Conservation (phyloP, 2,113 vertebrate genomes). For the Neotragus moschatus region DNA sequence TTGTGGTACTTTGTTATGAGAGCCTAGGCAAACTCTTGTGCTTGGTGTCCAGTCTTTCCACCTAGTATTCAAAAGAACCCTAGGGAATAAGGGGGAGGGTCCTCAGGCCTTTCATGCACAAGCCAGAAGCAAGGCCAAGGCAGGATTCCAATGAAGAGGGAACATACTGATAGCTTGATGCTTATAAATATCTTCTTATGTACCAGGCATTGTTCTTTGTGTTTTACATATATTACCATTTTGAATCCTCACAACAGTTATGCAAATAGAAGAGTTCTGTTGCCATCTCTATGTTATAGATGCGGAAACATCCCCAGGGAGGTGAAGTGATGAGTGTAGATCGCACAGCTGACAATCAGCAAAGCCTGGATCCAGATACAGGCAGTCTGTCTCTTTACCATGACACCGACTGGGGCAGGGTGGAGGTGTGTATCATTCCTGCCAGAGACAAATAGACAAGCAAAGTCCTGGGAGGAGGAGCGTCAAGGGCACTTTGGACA, state of each 20-base stretch:
- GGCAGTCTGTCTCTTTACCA: neutral
- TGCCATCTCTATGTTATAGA: neutral
- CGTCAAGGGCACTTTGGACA: neutral
- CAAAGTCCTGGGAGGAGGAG: neutral
- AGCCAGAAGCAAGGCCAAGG: neutral
- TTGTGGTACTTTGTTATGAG: neutral
- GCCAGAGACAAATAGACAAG: neutral
- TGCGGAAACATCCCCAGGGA: neutral
- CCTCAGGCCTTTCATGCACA: neutral
- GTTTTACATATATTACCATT: neutral
- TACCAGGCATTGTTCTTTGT: neutral
- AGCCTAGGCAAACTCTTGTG: neutral
- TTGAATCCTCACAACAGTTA: neutral
- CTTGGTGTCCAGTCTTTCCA: neutral
- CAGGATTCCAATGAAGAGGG: neutral
- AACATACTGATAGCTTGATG: neutral
- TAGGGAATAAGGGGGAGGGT: neutral
- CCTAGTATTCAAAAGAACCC: neutral
- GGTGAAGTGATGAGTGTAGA: neutral
- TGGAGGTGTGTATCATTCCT: neutral
- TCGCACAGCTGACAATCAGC: neutral
- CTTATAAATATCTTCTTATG: neutral
- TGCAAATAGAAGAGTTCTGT: neutral
- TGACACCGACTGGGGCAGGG: neutral
- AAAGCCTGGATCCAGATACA: neutral